Base-by-base conservation (phyloP, 2,888 invertebrate species). In the Ennomos erosarius region DNA sequence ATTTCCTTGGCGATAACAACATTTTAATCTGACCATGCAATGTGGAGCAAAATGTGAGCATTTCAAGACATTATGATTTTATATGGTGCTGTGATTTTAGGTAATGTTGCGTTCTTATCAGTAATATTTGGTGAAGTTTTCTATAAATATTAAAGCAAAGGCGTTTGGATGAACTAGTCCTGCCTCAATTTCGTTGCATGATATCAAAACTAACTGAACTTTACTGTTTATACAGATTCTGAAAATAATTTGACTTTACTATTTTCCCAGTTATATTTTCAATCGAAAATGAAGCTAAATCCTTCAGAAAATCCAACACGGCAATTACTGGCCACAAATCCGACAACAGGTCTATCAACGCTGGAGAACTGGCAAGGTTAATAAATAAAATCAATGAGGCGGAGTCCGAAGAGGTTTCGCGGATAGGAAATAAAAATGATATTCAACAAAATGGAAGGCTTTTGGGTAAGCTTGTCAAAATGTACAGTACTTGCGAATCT, bases 61-160 rank as follows among this genome's bases (percentile, higher is more conserved):
- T 50, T 60, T 45, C 11, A 13, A 10, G 9, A 33, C 53, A 55
- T 59, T 50, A 67, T 67, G 67, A 10, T 51, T 52, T 61, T 61
- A 6, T 56, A 51, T 40, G 9, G 42, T 9, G 46, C 55, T 10
- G 54, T 61, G 11, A 13, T 62, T 55, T 47, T 67, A 47, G 62
- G 67, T 67, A 58, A 62, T 11, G 42, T 44, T 16, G 33, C 2
- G 11, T 38, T 43, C 2, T 4, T 33, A 26, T 43, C 6, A 26
- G 5, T 26, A 26, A 26, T 16, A 16, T 16, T 16, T 2, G 16
- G 16, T 16, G 3, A 16, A 16, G 1, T 16, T 16, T 1, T 16
- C 16, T 16, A 3, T 16, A 16, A 16, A 3, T 16, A 16, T 16
- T 1, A 3, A 16, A 16, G 16, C 16, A 16, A 2, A n/a, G 1